Conservation (phyloP, 2,113 vertebrate genomes). For the Panthera uncia region DNA sequence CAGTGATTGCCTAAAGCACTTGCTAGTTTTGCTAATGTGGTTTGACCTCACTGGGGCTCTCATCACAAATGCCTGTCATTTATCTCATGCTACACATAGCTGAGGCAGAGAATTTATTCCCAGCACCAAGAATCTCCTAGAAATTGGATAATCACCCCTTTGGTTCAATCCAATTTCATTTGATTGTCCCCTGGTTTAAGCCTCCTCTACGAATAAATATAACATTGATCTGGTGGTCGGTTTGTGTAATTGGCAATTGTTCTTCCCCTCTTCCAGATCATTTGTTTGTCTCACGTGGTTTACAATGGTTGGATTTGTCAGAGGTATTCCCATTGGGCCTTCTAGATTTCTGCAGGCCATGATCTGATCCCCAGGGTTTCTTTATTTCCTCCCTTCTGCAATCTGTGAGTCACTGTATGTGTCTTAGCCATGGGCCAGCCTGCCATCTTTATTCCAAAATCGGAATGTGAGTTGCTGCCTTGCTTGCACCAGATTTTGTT, state of each 20-base stretch:
- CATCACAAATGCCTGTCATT: conserved; percentile 50
- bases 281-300: not conserved
- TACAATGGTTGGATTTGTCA: not conserved
- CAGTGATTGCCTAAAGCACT: conserved; percentile 41
- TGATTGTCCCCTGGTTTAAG: not conserved
- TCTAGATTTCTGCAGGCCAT: not conserved
- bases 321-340: not conserved
- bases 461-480: not conserved
- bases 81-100: conserved; percentile 25
- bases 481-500: not conserved
- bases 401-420: not conserved
- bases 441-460: conserved; percentile 6
- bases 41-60: conserved; percentile 56
- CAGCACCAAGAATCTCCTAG: conserved; percentile 16
- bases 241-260: conserved; percentile 25
- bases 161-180: not conserved
- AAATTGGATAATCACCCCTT: conserved; percentile 26
- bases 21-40: conserved; percentile 47
- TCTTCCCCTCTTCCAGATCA: conserved; percentile 28
- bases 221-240: conserved; percentile 15
- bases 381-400: conserved; percentile 21
- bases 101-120: conserved; percentile 35
- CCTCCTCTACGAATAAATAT: conserved; percentile 1
- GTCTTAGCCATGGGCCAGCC: not conserved
- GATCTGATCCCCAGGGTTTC: not conserved